Evolutionary conservation across 2,888 invertebrate species (phyloP).

Genomic region (Acanthococcus lagerstroemiae): DNA sequence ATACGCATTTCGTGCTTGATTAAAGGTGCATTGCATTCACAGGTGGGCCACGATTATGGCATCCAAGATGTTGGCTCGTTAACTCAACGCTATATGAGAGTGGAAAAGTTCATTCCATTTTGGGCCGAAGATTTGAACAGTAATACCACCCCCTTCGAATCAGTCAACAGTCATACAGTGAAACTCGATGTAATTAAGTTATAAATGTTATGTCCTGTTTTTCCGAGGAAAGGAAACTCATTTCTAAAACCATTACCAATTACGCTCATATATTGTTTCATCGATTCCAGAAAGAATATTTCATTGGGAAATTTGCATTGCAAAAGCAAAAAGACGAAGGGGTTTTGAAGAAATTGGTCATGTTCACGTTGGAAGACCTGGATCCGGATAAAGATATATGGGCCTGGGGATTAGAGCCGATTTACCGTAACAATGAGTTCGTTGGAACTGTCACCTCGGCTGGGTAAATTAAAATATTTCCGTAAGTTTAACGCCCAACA

Average conservation of each 20-base stretch:
- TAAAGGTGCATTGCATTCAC: too few species aligned
- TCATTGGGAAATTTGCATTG: conserved; percentile 56
- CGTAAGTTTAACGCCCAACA: too few species aligned
- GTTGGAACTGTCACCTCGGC: conserved; percentile 58
- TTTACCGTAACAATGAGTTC: conserved; percentile 54
- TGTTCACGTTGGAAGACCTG: conserved; percentile 53
- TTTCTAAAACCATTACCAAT: neutral
- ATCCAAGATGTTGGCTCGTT: conserved; percentile 56
- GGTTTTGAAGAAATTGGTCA: conserved; percentile 51
- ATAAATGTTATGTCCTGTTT: neutral
- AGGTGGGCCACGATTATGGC: conserved; percentile 56
- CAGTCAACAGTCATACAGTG: conserved; percentile 52
- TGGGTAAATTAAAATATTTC: conserved; percentile 43
- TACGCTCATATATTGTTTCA: neutral
- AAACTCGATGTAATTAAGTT: conserved; percentile 46
- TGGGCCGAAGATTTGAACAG: conserved; percentile 59
- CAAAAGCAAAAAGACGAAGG: conserved; percentile 52
- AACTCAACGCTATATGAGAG: conserved; percentile 55
- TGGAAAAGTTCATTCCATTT: conserved; percentile 61
- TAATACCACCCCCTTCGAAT: conserved; percentile 53
- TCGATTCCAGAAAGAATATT: conserved; percentile 47
- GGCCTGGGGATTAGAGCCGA: conserved; percentile 61
- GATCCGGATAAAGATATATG: conserved; percentile 55
- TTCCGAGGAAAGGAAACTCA: neutral
- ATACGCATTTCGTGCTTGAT: too few species aligned